Percentiles rank a stretch among this genome's conserved stretches.
Conservation (phyloP, 1,140 invertebrate genomes). For the Drosophila repleta region DNA sequence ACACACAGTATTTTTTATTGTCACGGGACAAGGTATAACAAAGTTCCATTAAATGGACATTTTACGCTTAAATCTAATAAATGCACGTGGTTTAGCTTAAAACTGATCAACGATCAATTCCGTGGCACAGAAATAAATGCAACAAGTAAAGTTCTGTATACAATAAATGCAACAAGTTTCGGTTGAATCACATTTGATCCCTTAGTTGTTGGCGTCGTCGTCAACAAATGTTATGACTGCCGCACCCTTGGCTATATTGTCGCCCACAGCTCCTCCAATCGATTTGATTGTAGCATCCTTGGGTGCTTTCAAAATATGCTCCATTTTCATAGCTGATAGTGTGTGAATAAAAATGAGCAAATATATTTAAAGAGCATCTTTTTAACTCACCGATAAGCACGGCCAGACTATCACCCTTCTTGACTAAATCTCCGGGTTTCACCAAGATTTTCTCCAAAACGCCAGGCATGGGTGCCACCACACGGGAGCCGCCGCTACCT, state of each 20-base stretch:
- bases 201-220: slow-evolving; percentile 36
- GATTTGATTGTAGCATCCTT: slow-evolving; percentile 90
- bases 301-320: slow-evolving; percentile 94
- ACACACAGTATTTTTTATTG: slow-evolving; percentile 44
- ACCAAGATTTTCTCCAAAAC: slow-evolving; percentile 96
- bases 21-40: slow-evolving; percentile 36
- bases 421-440: slow-evolving; percentile 89
- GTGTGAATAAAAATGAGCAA: background rate
- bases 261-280: slow-evolving; percentile 90
- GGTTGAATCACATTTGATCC: background rate
- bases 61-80: slow-evolving; percentile 69
- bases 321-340: slow-evolving; percentile 98
- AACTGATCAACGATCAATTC: slow-evolving; percentile 17
- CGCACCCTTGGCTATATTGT: slow-evolving; percentile 92
- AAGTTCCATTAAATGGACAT: slow-evolving; percentile 60
- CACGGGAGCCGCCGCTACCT: slow-evolving; percentile 61
- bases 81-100: slow-evolving; percentile 56
- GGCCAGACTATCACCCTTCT: slow-evolving; percentile 90
- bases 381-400: slow-evolving; percentile 87
- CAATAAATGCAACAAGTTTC: slow-evolving; percentile 70
- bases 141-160: slow-evolving; percentile 32
- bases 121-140: slow-evolving; percentile 27
- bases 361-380: background rate
- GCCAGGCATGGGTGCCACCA: slow-evolving; percentile 95
- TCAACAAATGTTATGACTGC: slow-evolving; percentile 86